These are phyloP conservation scores for Erythrocercus mccallii DNA, from an alignment of 2,113 vertebrate genomes.

Conservation along the genomic window DNA sequence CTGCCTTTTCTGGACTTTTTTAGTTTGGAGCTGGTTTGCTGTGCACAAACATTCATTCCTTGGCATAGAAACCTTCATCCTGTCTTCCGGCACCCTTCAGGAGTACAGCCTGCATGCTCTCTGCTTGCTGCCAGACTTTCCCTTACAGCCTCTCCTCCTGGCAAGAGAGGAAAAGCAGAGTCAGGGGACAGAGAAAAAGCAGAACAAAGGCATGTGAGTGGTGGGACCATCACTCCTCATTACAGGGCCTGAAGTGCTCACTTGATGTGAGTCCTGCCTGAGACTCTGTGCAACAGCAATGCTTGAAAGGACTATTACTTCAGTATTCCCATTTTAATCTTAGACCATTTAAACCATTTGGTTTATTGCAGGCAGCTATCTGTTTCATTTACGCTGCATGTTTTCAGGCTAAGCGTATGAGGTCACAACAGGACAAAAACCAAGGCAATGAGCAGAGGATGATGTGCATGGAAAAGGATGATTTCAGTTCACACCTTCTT, in stretches of 20 bases:
- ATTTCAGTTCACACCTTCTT: neutral
- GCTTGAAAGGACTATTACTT: neutral
- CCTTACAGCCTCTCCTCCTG: neutral
- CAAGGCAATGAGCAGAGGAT: neutral
- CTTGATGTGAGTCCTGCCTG: neutral
- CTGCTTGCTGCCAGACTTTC: neutral
- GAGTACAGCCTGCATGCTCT: neutral
- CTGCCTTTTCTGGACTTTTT: neutral
- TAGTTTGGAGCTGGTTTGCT: neutral
- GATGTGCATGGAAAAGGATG: neutral
- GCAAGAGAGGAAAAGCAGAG: neutral
- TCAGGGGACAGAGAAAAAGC: neutral
- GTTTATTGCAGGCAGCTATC: neutral
- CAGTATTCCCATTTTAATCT: neutral
- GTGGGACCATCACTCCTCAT: neutral
- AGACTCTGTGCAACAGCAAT: neutral
- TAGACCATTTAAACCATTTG: neutral
- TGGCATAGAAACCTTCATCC: neutral
- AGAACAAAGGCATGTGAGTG: neutral
- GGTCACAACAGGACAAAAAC: neutral
- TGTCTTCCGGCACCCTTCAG: neutral
- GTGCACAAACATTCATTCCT: neutral
- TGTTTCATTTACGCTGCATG: neutral
- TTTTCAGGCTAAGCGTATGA: neutral
- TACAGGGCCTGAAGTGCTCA: neutral